A percentile compares a stretch with the other conserved stretches of the same genome.
phyloP scores from a whole-genome alignment of 2,888 invertebrate species.

The Pyrrhia umbra region DNA sequence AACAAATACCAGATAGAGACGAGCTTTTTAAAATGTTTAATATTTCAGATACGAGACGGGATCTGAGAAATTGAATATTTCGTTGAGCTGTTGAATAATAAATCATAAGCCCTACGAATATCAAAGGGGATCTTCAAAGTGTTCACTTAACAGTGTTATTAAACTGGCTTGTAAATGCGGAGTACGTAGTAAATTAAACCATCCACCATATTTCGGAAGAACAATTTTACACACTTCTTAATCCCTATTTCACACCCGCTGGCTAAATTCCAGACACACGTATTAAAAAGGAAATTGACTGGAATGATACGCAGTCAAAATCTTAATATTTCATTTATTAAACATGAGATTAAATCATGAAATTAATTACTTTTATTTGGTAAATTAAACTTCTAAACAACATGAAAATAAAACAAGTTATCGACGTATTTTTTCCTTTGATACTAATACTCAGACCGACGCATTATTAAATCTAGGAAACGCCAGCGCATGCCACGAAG shows the following conservation, averaged over 20 bases:
- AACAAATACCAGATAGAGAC: slow-evolving; percentile 9
- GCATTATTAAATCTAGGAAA: slow-evolving; percentile 17
- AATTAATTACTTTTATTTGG: slow-evolving; percentile 12
- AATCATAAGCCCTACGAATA: slow-evolving; percentile 79
- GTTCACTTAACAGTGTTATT: slow-evolving; percentile 78
- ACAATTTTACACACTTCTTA: slow-evolving; percentile 36
- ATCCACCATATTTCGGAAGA: slow-evolving; percentile 44
- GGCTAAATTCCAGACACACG: slow-evolving; percentile 30
- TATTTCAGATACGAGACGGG: slow-evolving; percentile 62
- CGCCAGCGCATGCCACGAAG: slow-evolving; percentile 53
- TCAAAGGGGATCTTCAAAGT: slow-evolving; percentile 83
- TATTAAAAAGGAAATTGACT: slow-evolving; percentile 35
- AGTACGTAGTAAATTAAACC: slow-evolving; percentile 61
- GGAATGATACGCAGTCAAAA: slow-evolving; percentile 26
- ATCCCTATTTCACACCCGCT: slow-evolving; percentile 36
- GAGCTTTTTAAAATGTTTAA: slow-evolving; percentile 24
- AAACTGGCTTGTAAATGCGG: slow-evolving; percentile 72
- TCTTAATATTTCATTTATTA: slow-evolving; percentile 18
- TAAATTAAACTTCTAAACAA: slow-evolving; percentile 9
- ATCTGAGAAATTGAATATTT: slow-evolving; percentile 71
- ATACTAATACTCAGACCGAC: background rate
- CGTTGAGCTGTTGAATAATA: slow-evolving; percentile 77
- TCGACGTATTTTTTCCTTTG: background rate
- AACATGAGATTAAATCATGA: slow-evolving; percentile 19
- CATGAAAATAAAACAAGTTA: background rate